Percentiles rank a stretch among this genome's conserved stretches.
Evolutionary conservation across 1,140 invertebrate genomes (phyloP).

Genomic region (Plectus sambesii): DNA sequence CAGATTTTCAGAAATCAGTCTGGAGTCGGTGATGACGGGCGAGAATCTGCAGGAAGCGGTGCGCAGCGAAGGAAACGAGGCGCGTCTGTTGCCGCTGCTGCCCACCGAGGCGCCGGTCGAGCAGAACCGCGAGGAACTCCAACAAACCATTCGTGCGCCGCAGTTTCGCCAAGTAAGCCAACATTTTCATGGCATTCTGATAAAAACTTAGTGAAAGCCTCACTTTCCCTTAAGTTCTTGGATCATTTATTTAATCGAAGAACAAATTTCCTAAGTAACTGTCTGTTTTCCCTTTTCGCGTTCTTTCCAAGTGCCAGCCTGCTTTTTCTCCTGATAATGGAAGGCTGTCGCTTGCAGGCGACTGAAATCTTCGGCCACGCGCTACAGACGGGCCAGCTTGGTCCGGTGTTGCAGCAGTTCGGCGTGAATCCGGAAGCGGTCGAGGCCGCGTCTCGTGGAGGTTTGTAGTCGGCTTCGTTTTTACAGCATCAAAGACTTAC

Average conservation of each 20-base stretch:
- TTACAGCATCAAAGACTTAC: not conserved
- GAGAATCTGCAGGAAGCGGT: conserved; percentile 60
- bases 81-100: conserved; percentile 52
- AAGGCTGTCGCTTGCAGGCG: too few relatives aligned
- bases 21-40: conserved; percentile 63
- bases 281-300: too few relatives aligned
- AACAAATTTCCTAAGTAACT: too few relatives aligned
- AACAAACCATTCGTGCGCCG: conserved; percentile 67
- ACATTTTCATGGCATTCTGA: too few relatives aligned
- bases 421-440: conserved; percentile 10
- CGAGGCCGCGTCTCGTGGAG: conserved; percentile 14
- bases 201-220: too few relatives aligned
- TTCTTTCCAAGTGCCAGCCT: too few relatives aligned
- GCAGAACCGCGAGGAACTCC: conserved; percentile 56
- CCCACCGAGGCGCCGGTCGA: conserved; percentile 60
- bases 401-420: conserved; percentile 22
- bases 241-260: too few relatives aligned
- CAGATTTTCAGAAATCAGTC: conserved; percentile 53
- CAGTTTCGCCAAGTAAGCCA: conserved; percentile 88
- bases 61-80: conserved; percentile 49
- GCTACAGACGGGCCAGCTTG: conserved; percentile 27
- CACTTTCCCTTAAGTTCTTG: too few relatives aligned
- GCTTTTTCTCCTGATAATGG: too few relatives aligned
- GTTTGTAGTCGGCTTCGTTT: conserved; percentile 11
- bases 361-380: conserved; percentile 21